Evolutionary conservation across 2,888 invertebrate species (phyloP).

Genomic region (Ennomos fuscantarius): DNA sequence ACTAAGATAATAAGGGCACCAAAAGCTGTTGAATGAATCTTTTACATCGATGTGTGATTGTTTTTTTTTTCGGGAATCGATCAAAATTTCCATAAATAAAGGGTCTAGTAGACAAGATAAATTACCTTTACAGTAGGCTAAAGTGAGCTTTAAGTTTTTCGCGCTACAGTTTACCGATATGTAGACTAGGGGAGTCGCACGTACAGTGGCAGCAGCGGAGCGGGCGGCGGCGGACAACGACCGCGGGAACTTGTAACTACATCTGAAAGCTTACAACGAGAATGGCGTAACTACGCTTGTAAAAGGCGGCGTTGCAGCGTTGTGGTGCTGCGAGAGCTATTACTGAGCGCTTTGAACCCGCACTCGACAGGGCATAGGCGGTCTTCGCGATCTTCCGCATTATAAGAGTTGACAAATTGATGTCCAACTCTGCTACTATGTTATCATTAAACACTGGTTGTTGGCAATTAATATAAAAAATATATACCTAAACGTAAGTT

Average conservation of each 20-base stretch:
- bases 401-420: slow-evolving; percentile 40
- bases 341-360: slow-evolving; percentile 73
- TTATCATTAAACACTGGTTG: slow-evolving; percentile 3
- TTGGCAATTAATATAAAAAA: no score
- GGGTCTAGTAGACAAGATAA: slow-evolving; percentile 2
- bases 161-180: slow-evolving; percentile 75
- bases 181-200: slow-evolving; percentile 67
- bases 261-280: slow-evolving; percentile 60
- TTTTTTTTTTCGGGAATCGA: slow-evolving; percentile 16
- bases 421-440: slow-evolving; percentile 14
- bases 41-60: slow-evolving; percentile 4
- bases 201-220: slow-evolving; percentile 50
- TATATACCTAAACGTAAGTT: no score
- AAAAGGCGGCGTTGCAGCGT: slow-evolving; percentile 50
- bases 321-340: slow-evolving; percentile 45
- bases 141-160: slow-evolving; percentile 45
- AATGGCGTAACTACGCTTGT: slow-evolving; percentile 63
- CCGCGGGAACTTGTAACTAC: slow-evolving; percentile 84
- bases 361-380: slow-evolving; percentile 60
- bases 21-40: slow-evolving; percentile 15
- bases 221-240: slow-evolving; percentile 70
- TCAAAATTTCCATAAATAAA: slow-evolving; percentile 20
- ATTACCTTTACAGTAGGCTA: slow-evolving; percentile 2
- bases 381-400: slow-evolving; percentile 69
- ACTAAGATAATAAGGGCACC: slow-evolving; percentile 2